A percentile compares a stretch with the other conserved stretches of the same genome.
These are phyloP conservation scores for Phragmatobia fuliginosa DNA, from an alignment of 2,888 invertebrate genomes.

Conservation along the genomic window DNA sequence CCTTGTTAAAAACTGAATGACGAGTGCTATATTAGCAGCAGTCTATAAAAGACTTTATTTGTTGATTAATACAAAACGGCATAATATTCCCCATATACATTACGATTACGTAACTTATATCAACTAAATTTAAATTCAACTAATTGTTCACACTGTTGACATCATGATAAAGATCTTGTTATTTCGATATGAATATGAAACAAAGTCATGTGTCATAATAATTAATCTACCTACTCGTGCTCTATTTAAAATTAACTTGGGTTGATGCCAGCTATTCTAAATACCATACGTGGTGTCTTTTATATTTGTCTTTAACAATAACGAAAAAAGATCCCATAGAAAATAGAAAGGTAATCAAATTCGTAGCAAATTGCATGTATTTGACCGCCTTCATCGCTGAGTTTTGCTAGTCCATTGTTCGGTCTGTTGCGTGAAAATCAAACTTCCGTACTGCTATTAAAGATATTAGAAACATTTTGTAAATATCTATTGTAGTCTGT, in stretches of 20 bases:
- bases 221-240: constrained; percentile 77
- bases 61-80: constrained; percentile 43
- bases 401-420: constrained; percentile 68
- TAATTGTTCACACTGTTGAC: constrained; percentile 60
- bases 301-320: constrained; percentile 66
- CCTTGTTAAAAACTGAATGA: constrained; percentile 53
- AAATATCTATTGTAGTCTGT: constrained; percentile 64
- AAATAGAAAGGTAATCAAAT: constrained; percentile 67
- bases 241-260: constrained; percentile 77
- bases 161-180: constrained; percentile 65
- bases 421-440: constrained; percentile 70
- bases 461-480: constrained; percentile 66
- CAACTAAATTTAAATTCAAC: constrained; percentile 54
- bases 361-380: constrained; percentile 61
- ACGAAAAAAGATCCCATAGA: constrained; percentile 59
- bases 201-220: constrained; percentile 77
- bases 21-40: constrained; percentile 48
- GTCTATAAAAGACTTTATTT: constrained; percentile 34
- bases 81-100: constrained; percentile 28
- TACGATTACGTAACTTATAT: constrained; percentile 37
- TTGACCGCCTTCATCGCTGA: constrained; percentile 54
- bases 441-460: constrained; percentile 71
- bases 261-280: constrained; percentile 75
- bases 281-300: constrained; percentile 76
- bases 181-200: constrained; percentile 67